Evolutionary conservation across 2,888 invertebrate species (phyloP).

Genomic region (Pyrrhosoma nymphula): DNA sequence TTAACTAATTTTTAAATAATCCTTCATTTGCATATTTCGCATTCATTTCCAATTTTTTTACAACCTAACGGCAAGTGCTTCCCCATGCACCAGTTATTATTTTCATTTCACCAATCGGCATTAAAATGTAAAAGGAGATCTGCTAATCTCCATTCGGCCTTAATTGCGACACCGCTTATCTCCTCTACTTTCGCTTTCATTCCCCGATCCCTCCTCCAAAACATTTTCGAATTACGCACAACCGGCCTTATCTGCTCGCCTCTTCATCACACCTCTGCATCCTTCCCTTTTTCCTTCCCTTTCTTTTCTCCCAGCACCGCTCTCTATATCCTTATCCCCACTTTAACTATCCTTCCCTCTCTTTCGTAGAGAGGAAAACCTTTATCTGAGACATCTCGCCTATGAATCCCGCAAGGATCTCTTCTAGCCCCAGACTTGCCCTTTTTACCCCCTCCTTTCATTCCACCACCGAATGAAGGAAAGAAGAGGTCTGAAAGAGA

Average conservation of each 20-base stretch:
- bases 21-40: too few species aligned
- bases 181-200: neutral
- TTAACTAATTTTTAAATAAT: too few species aligned
- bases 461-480: conserved; percentile 22
- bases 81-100: neutral
- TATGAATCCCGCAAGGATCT: neutral
- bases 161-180: neutral
- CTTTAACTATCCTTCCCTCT: neutral
- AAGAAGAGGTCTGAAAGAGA: neutral
- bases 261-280: neutral
- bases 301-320: neutral
- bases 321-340: too few species aligned
- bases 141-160: neutral
- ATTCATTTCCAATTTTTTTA: neutral
- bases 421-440: neutral
- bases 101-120: neutral
- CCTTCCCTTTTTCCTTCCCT: neutral
- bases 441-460: neutral
- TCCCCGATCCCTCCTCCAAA: neutral
- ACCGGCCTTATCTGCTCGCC: neutral
- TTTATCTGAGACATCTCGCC: conserved; percentile 44
- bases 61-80: neutral
- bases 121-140: neutral
- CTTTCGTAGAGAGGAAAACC: conserved; percentile 11
- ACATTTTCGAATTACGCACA: conserved; percentile 14